Evolutionary conservation across 1,140 invertebrate species (phyloP).

Genomic region (Brachionus koreanus): DNA sequence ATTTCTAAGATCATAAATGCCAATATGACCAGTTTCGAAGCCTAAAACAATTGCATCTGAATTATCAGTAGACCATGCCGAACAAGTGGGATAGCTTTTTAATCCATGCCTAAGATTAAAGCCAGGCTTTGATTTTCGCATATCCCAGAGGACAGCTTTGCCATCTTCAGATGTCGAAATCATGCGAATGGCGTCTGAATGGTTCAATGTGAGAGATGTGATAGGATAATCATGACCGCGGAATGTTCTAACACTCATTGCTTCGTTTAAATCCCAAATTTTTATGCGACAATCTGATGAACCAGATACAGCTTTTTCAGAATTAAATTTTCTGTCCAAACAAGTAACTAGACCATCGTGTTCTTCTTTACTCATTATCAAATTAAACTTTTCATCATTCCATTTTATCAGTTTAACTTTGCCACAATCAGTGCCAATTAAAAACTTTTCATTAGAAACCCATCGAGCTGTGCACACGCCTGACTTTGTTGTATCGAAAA

Average conservation of each 20-base stretch:
- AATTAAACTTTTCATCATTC: not conserved
- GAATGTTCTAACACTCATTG: not conserved
- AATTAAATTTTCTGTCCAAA: not conserved
- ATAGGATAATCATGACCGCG: not conserved
- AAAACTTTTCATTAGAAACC: not conserved
- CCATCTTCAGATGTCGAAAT: conserved; percentile 16
- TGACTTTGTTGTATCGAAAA: not conserved
- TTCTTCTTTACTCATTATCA: not conserved
- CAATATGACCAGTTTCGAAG: not conserved
- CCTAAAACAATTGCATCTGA: not conserved
- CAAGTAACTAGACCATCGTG: conserved; percentile 36
- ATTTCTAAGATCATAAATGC: conserved; percentile 20
- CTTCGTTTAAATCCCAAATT: conserved; percentile 33
- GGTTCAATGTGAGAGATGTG: not conserved
- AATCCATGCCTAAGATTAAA: conserved; percentile 9
- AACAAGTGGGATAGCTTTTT: not conserved
- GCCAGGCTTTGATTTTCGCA: not conserved
- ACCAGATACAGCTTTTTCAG: not conserved
- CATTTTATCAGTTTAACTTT: not conserved
- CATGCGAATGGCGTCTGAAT: not conserved
- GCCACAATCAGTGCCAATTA: conserved; percentile 19
- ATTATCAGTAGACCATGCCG: not conserved
- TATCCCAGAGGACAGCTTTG: conserved; percentile 6
- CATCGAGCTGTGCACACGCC: not conserved
- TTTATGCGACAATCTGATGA: conserved; percentile 8